phyloP scores from a whole-genome alignment of 2,888 invertebrate species.

The Diabrotica balteata region DNA sequence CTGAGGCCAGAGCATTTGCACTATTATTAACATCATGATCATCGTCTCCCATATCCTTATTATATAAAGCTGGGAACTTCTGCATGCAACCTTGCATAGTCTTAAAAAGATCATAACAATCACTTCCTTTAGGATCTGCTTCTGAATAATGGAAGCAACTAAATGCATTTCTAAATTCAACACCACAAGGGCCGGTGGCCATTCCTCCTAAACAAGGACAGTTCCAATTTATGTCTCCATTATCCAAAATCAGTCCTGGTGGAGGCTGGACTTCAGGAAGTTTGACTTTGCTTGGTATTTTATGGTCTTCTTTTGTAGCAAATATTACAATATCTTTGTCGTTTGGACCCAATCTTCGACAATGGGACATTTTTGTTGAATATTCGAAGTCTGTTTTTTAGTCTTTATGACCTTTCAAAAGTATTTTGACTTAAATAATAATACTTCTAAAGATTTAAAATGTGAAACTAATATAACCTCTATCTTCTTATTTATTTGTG shows the following conservation, averaged over 20 bases:
- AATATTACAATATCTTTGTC: conserved; percentile 87
- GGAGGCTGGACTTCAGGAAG: conserved; percentile 77
- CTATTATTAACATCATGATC: conserved; percentile 55
- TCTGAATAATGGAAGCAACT: conserved; percentile 93
- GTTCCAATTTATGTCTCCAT: conserved; percentile 95
- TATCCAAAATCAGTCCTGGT: conserved; percentile 81
- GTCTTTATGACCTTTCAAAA: not conserved
- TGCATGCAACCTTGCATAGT: conserved; percentile 92
- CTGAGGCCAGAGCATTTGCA: not conserved
- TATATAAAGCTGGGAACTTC: conserved; percentile 85
- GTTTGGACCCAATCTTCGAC: conserved; percentile 61
- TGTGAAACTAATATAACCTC: conserved; percentile 5
- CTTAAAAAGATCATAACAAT: conserved; percentile 90
- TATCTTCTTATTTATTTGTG: conserved; percentile 7
- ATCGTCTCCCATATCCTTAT: conserved; percentile 72
- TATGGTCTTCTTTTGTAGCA: conserved; percentile 80
- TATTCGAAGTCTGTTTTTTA: too few species aligned
- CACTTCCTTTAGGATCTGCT: conserved; percentile 87
- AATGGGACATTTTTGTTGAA: conserved; percentile 57
- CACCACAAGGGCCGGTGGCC: conserved; percentile 95
- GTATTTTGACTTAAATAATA: not conserved
- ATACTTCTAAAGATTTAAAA: not conserved
- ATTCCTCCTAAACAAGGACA: conserved; percentile 98
- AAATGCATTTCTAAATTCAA: conserved; percentile 92
- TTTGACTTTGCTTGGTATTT: conserved; percentile 72